Base-by-base conservation (phyloP, 2,888 invertebrate species). In the Isotomurus palustris region DNA sequence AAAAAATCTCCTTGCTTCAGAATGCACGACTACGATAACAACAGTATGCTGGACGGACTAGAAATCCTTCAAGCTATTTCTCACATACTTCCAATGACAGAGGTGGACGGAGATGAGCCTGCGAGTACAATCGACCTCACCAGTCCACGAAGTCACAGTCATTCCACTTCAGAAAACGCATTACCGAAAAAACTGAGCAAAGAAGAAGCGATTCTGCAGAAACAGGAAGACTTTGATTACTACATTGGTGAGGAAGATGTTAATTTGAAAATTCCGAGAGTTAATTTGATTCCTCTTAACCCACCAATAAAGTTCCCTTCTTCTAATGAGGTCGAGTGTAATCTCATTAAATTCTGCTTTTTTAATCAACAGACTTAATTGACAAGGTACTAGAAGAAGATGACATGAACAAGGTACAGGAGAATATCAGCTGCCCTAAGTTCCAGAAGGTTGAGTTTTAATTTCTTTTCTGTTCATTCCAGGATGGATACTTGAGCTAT, bases 1-100 rank as follows among this genome's bases (percentile, higher is more conserved):
- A 25, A 36, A n/a, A n/a, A n/a, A n/a, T n/a, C 32, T 44, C 29
- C 40, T 27, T 47, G 21, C 36, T 53, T 10, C 62, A 79, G 80
- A 57, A 78, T 87, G 19, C 95, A 95, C 72, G 95, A 95, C 74
- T 86, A 85, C 65, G 92, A 94, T 74, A 88, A 87, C 73, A 92
- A 95, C 74, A 86, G 86, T 27, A 86, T 47, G 72, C 77, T 95
- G 59, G 94, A 95, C 74, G 94, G 94, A 0, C 76, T 92, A 59
- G 95, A 95, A 78, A 83, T 95, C 72, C 77, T 93, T 52, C 82
- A 88, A 76, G 90, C 91, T 1, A 82, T 91, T 61, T 82, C 83
- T 52, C 90, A 91, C 72, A 85, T 86, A 19, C 74, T 81, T 29
- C 84, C 84, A 62, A 83, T 85, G 58, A 80, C 83, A 41, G 77